Percentiles rank a stretch among this genome's conserved stretches.
phyloP scores from a whole-genome alignment of 2,888 invertebrate species.

The Blomia tropicalis region DNA sequence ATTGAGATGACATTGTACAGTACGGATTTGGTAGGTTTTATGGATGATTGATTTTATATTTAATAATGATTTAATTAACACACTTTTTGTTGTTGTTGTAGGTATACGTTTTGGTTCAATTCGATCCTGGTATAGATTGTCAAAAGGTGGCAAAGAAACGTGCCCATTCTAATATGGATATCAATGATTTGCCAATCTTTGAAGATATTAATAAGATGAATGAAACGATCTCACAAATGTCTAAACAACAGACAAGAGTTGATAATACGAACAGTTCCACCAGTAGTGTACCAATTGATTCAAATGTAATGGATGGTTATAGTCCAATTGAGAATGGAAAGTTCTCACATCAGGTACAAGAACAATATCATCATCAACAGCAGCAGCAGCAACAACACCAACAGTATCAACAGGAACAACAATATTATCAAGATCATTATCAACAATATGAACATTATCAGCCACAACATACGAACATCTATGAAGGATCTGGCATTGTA shows the following conservation, averaged over 20 bases:
- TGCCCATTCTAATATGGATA: background rate
- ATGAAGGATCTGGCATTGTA: background rate
- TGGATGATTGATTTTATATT: background rate
- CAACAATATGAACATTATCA: background rate
- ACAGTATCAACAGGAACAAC: background rate
- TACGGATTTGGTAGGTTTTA: constrained; percentile 70
- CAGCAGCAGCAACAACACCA: background rate
- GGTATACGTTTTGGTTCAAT: constrained; percentile 9
- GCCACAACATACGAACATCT: background rate
- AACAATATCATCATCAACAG: background rate
- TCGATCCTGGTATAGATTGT: constrained; percentile 8
- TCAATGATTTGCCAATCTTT: background rate
- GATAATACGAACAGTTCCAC: background rate
- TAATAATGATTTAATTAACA: background rate
- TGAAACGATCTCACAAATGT: background rate
- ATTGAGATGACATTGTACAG: constrained; percentile 89
- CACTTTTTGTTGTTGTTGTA: no score
- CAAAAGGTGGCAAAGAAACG: constrained; percentile 8
- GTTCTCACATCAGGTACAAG: no score
- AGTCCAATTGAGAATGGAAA: background rate
- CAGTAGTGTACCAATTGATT: background rate
- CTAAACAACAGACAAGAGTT: background rate
- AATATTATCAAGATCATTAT: background rate
- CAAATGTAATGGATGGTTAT: no score
- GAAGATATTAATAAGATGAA: background rate